Percentiles rank a stretch among this genome's conserved stretches.
phyloP scores from a whole-genome alignment of 2,888 invertebrate genomes.

The Stratiomys singularior region DNA sequence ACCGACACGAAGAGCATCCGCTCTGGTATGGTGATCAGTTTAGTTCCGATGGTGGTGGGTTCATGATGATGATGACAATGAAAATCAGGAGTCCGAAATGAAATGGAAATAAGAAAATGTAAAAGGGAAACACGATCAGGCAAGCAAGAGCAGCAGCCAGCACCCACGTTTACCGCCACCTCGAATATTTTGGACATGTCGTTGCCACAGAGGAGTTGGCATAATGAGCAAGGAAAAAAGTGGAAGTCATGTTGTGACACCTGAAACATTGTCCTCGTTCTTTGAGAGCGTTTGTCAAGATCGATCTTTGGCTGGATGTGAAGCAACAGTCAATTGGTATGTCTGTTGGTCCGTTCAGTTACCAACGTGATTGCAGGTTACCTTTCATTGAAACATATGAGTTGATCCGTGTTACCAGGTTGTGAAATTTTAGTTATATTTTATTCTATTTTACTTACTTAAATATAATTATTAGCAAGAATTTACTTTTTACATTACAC shows the following conservation, averaged over 20 bases:
- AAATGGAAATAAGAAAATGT: conserved; percentile 19
- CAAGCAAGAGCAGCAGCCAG: conserved; percentile 18
- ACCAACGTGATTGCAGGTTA: neutral
- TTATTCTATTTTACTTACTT: too few relatives aligned
- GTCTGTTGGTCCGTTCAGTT: neutral
- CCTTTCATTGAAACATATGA: neutral
- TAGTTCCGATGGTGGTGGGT: conserved; percentile 5
- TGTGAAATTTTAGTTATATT: too few relatives aligned
- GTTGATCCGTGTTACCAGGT: too few relatives aligned
- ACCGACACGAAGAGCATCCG: conserved; percentile 10
- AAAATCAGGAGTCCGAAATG: conserved; percentile 12
- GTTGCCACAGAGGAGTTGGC: conserved; percentile 23
- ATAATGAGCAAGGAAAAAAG: conserved; percentile 44
- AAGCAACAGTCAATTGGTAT: conserved; percentile 6
- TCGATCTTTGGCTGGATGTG: conserved; percentile 18
- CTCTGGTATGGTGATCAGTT: neutral
- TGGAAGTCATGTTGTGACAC: conserved; percentile 52
- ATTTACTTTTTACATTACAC: too few relatives aligned
- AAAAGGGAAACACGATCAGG: neutral
- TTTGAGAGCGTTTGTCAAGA: conserved; percentile 28
- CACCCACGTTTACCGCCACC: conserved; percentile 49
- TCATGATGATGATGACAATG: conserved; percentile 40
- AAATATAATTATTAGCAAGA: too few relatives aligned
- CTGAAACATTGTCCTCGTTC: conserved; percentile 49
- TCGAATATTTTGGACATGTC: neutral